Conservation (phyloP, 2,797 vertebrate species). For the Nannoperca obscura region DNA sequence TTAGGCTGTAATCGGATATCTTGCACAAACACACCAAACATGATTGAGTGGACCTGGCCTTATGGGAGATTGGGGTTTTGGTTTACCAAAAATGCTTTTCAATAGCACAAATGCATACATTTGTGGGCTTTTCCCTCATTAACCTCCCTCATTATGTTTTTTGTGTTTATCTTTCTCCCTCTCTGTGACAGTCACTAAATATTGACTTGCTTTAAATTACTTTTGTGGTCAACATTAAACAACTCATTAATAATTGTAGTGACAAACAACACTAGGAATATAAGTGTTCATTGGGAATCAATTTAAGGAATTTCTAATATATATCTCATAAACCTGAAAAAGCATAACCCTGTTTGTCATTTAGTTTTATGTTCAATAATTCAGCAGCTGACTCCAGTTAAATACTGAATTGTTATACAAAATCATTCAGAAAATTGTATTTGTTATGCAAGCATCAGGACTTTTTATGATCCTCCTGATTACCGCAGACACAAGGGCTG, state of each 20-base stretch:
- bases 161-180: not conserved
- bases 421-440: not conserved
- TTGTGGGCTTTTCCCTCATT: not conserved
- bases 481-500: not conserved
- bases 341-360: not conserved
- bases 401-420: not conserved
- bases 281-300: not conserved
- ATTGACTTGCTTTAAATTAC: not conserved
- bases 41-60: not conserved
- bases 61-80: not conserved
- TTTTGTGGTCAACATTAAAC: not conserved
- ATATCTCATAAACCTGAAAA: not conserved
- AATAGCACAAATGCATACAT: not conserved
- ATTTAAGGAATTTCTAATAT: not conserved
- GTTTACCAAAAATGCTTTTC: not conserved
- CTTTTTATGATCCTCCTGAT: not conserved
- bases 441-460: not conserved
- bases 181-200: not conserved
- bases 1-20: constrained; percentile 17
- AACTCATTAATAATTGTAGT: not conserved
- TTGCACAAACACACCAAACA: not conserved
- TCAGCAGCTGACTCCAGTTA: not conserved
- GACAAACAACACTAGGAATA: not conserved
- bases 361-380: not conserved
- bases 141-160: not conserved